Evolutionary conservation across 2,797 vertebrate species (phyloP), one percentile per base, ranked within the genome.

Genomic region (Onychomys leucogaster): DNA sequence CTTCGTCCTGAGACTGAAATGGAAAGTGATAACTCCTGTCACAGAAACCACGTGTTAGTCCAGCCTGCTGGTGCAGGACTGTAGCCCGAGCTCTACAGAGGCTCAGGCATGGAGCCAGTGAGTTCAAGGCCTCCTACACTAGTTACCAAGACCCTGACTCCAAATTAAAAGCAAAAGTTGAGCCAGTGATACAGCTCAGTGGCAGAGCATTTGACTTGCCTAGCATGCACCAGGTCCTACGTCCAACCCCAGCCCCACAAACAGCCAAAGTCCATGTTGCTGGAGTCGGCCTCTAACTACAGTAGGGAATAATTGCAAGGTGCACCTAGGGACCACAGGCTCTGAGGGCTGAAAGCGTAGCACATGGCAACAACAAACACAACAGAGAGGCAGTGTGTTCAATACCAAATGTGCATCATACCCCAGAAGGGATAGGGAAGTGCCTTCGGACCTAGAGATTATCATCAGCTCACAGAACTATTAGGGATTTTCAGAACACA

Each of bases 361-460:
- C 41, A 73, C 32, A 83, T 3, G 9, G 19, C 49, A 96, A 84
- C 37, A 46, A 29, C 2, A 12, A 94, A 83, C n/a, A 32, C 37
- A 49, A 13, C 43, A 46, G 19, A 17, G 77, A 77, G 13, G 61
- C 32, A 8, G 43, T 55, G 34, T 16, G 34, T 32, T 52, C 61
- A 91, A 49, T 86, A 29, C 37, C 41, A n/a, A 52, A 80, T 14
- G 86, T 34, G 14, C 21, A 10, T 83, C 32, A 55, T 17, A 75
- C 9, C 32, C 52, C 9, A 13, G 77, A 93, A 93, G 57, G 71
- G 41, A 59, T 52, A 67, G 21, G 21, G 55, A 88, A 89, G 41
- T 13, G 23, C 63, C 59, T 73, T 86, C 52, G 63, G 61, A 93
- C 77, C 84, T 78, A 84, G 92, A 94, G 67, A 93, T 63, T 59